phyloP scores from a whole-genome alignment of 1,140 invertebrate genomes.

The Oscheius sp. region DNA sequence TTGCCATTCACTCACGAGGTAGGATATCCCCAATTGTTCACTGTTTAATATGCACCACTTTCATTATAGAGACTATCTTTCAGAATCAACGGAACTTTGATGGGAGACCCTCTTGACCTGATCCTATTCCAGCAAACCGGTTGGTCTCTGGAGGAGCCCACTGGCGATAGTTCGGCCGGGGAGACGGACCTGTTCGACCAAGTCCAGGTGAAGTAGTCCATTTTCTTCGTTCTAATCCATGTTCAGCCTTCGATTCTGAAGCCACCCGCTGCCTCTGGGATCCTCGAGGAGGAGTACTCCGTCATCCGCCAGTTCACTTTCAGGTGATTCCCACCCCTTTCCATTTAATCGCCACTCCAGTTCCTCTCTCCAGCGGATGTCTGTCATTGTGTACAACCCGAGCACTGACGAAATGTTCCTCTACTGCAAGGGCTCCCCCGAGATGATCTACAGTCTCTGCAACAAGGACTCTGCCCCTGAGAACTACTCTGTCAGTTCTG shows the following conservation, averaged over 20 bases:
- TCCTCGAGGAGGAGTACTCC: conserved; percentile 36
- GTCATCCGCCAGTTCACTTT: conserved; percentile 59
- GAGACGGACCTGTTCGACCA: background rate
- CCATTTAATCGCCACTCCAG: conserved; percentile 31
- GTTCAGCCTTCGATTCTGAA: conserved; percentile 55
- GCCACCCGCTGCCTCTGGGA: conserved; percentile 45
- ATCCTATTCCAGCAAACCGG: conserved; percentile 71
- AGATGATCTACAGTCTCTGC: conserved; percentile 38
- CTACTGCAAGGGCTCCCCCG: conserved; percentile 48
- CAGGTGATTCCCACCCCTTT: conserved; percentile 5
- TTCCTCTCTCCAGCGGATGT: conserved; percentile 58
- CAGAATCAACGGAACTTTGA: conserved; percentile 73
- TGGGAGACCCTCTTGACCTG: conserved; percentile 86
- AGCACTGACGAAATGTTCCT: conserved; percentile 41
- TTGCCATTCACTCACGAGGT: conserved; percentile 55
- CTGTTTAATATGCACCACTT: background rate
- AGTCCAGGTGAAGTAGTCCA: background rate
- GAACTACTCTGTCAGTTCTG: conserved; percentile 18
- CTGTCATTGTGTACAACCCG: conserved; percentile 50
- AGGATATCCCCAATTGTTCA: background rate
- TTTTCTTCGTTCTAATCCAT: background rate
- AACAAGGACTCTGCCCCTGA: conserved; percentile 43
- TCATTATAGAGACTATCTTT: background rate
- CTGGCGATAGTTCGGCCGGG: background rate
- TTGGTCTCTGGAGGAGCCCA: conserved; percentile 62